Conservation (phyloP, 2,797 vertebrate genomes). For the Alosa sapidissima region DNA sequence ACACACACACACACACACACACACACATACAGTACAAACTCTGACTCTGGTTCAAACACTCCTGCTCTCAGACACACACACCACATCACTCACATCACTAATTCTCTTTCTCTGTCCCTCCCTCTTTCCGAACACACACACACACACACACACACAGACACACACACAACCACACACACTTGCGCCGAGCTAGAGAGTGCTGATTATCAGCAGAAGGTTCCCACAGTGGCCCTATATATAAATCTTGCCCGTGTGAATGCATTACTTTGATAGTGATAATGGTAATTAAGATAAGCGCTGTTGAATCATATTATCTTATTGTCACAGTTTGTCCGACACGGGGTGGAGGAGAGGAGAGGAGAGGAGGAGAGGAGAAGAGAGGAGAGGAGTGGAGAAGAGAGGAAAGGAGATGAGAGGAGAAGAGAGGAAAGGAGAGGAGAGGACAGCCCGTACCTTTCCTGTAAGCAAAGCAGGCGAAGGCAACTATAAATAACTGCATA, state of each 20-base stretch:
- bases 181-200: background rate
- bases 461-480: slow-evolving; percentile 32
- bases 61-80: background rate
- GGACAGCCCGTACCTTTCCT: slow-evolving; percentile 32
- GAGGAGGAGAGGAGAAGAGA: background rate
- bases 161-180: slow-evolving; percentile 26
- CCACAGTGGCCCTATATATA: slow-evolving; percentile 43
- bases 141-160: background rate
- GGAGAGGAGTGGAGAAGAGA: background rate
- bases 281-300: slow-evolving; percentile 57
- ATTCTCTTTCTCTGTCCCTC: background rate
- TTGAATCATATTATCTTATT: slow-evolving; percentile 61
- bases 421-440: background rate
- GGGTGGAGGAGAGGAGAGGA: background rate
- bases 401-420: background rate
- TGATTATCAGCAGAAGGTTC: slow-evolving; percentile 31
- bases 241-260: slow-evolving; percentile 34
- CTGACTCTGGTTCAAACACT: background rate
- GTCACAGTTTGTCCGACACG: slow-evolving; percentile 48
- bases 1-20: background rate
- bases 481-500: slow-evolving; percentile 55
- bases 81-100: background rate
- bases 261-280: slow-evolving; percentile 45
- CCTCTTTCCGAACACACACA: background rate
- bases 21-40: background rate